Evolutionary conservation across 2,888 invertebrate species (phyloP), one percentile per base, ranked within the genome.

Genomic region (Ommatoiulus sabulosus): DNA sequence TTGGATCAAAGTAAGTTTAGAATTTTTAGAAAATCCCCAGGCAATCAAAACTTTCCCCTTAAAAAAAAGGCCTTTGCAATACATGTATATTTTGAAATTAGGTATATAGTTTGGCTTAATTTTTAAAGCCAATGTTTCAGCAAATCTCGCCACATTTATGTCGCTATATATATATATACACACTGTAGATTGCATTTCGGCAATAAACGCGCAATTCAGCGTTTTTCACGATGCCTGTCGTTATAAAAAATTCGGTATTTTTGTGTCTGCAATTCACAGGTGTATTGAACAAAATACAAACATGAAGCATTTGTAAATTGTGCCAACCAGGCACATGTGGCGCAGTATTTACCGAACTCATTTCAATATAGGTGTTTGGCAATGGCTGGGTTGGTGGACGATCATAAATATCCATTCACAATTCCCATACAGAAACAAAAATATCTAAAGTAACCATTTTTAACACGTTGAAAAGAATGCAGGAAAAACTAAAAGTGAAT

Each of bases 281-380:
- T 72, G 72, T 72, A 24, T 24, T 20, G 63, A 63, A 20, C n/a
- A n/a, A 63, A 63, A 63, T 72, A 72, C 20, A 72, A 72, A 72
- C 20, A 72, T 24, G 10, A 8, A 7, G 72, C 20, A 72, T n/a
- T n/a, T 72, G 24, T 7, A 24, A 72, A 72, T n/a, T 72, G 72
- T 24, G 72, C 24, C 72, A 72, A 8, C n/a, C n/a, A n/a, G n/a
- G n/a, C 72, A 72, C 72, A 72, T 72, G 24, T 72, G 72, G 52
- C n/a, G 8, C 72, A 6, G 7, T 72, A 24, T 72, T 72, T 72
- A 24, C 24, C 17, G 52, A 12, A 3, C 17, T 12, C 52, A 52
- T 52, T 52, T 52, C 12, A 52, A 52, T 52, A 52, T 15, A 20
- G 4, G 20, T 72, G 24, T 72, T 72, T 35, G 35, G 35, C 35